These are phyloP conservation scores for Morpho achilles DNA, from an alignment of 2,888 invertebrate species.

Conservation along the genomic window DNA sequence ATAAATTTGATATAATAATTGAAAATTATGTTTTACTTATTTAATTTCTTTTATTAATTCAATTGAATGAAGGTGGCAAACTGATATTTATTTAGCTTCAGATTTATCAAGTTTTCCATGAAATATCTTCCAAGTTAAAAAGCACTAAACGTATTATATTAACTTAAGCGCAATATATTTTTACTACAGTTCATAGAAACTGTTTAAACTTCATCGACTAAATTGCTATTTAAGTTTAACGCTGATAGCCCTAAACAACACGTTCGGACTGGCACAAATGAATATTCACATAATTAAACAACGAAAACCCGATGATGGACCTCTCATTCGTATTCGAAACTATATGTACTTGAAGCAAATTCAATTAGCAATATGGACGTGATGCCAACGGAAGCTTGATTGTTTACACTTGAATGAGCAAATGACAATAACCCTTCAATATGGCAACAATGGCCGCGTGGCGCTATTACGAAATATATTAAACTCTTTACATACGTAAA, in stretches of 20 bases:
- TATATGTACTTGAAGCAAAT: constrained; percentile 17
- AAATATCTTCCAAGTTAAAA: too few species aligned
- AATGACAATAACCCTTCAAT: constrained; percentile 23
- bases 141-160: too few species aligned
- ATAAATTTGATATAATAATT: too few species aligned
- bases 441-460: constrained; percentile 7
- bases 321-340: constrained; percentile 24
- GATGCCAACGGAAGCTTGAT: constrained; percentile 23
- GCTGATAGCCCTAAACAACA: constrained; percentile 13
- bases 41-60: too few species aligned
- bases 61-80: too few species aligned
- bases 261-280: constrained; percentile 19
- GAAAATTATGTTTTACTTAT: too few species aligned
- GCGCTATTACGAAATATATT: neutral
- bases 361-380: constrained; percentile 23
- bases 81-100: too few species aligned
- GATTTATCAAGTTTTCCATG: too few species aligned
- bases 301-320: constrained; percentile 23
- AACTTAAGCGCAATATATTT: too few species aligned
- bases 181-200: too few species aligned
- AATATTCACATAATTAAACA: constrained; percentile 24
- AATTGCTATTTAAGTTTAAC: neutral
- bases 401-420: constrained; percentile 23
- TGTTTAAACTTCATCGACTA: too few species aligned
- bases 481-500: too few species aligned